Base-by-base conservation (phyloP, 2,888 invertebrate species). In the Polyommatus icarus region DNA sequence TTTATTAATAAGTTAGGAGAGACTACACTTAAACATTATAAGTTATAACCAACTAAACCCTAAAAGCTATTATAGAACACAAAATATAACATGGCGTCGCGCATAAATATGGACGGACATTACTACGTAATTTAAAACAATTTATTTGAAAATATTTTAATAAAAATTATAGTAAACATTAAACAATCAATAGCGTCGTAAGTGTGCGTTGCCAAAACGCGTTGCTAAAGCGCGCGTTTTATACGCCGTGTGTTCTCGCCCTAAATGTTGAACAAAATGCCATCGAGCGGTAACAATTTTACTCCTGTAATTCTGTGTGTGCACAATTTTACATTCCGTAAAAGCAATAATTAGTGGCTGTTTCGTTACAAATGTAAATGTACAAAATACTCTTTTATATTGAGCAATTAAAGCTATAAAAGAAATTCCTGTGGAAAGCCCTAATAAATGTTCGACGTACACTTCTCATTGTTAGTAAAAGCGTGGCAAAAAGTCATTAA, bases 321-420 rank as follows among this genome's bases (percentile, higher is more conserved):
- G 61, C 20, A 61, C 61, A 61, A 67, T 67, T 67, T n/a, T 72
- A 80, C 78, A 78, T 80, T 80, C 76, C 78, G 79, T 77, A 77
- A 77, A 79, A 80, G 80, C 80, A 80, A 79, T 80, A 80, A 79
- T 80, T 80, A 80, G 75, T 76, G 78, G 61, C 61, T 40, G 72
- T 73, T 61, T 61, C 77, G 76, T 77, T 71, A 77, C 75, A 76
- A 76, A 78, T 76, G 79, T 79, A 79, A 78, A 79, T 79, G 78
- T 73, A 76, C 76, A 40, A 78, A 79, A 80, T 80, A 76, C 78
- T 78, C 76, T 79, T 80, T 79, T 78, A 78, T 78, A 79, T 79
- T 79, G 78, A 80, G 80, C 78, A 80, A 80, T 80, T 79, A 80
- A 80, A 78, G 76, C 76, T 67, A 36, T 50, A 32, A 77, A 75